Conservation (phyloP, 2,113 vertebrate species). For the Toxotes chatareus region DNA sequence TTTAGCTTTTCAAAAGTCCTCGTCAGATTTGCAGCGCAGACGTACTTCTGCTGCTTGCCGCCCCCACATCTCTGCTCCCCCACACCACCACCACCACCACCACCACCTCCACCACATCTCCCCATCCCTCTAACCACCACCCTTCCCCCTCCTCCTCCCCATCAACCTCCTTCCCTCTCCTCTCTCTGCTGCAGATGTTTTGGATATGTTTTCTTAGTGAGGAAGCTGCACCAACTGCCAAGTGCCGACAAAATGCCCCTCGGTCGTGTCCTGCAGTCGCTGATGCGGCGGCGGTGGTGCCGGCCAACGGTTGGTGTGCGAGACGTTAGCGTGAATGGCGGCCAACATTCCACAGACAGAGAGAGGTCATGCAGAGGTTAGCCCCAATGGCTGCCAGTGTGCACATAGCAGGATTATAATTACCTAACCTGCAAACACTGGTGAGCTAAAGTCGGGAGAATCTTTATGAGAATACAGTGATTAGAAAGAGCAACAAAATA, state of each 20-base stretch:
- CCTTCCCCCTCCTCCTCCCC: constrained; percentile 12
- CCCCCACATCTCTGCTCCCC: constrained; percentile 74
- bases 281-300: constrained; percentile 13
- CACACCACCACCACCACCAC: constrained; percentile 36
- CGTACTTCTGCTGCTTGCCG: constrained; percentile 76
- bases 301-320: constrained; percentile 32
- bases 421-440: constrained; percentile 25
- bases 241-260: constrained; percentile 63
- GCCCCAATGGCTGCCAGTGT: constrained; percentile 41
- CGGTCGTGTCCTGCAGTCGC: constrained; percentile 41
- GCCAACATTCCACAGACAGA: constrained; percentile 66
- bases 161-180: constrained; percentile 53
- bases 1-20: constrained; percentile 85
- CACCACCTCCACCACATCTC: constrained; percentile 49
- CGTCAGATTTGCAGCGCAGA: constrained; percentile 82
- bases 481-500: constrained; percentile 18
- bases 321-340: constrained; percentile 38
- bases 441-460: constrained; percentile 10
- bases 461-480: constrained; percentile 6
- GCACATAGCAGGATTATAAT: constrained; percentile 50
- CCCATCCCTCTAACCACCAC: constrained; percentile 57
- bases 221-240: constrained; percentile 63
- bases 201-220: constrained; percentile 72
- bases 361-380: constrained; percentile 66
- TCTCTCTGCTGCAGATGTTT: constrained; percentile 79